phyloP scores from a whole-genome alignment of 2,113 vertebrate species.

The Dasyornis broadbenti region DNA sequence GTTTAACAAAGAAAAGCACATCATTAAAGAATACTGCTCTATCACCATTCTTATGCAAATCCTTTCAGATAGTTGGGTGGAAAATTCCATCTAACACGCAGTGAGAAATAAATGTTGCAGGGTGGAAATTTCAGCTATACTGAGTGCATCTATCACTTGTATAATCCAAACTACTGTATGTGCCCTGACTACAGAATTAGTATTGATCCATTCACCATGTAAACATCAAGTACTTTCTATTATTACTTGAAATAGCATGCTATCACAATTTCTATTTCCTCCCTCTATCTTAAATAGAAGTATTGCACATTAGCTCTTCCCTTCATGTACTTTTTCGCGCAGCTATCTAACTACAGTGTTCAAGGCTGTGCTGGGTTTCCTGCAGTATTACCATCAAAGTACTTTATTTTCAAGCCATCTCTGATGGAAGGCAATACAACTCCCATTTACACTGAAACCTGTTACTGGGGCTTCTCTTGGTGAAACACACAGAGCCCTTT shows the following conservation, averaged over 20 bases:
- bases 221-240: slow-evolving; percentile 84
- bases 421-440: slow-evolving; percentile 72
- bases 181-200: slow-evolving; percentile 80
- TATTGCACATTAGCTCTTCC: slow-evolving; percentile 78
- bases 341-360: slow-evolving; percentile 78
- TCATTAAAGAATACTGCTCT: slow-evolving; percentile 82
- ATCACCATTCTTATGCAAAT: slow-evolving; percentile 85
- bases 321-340: slow-evolving; percentile 76
- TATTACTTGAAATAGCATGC: slow-evolving; percentile 84
- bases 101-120: slow-evolving; percentile 80
- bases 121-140: slow-evolving; percentile 79
- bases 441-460: slow-evolving; percentile 72
- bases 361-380: slow-evolving; percentile 69
- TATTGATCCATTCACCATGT: slow-evolving; percentile 83
- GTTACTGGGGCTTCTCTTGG: slow-evolving; percentile 52
- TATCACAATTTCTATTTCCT: slow-evolving; percentile 85
- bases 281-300: slow-evolving; percentile 84
- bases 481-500: slow-evolving; percentile 43
- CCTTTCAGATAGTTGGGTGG: slow-evolving; percentile 78
- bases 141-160: slow-evolving; percentile 78
- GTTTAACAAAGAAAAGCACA: slow-evolving; percentile 84
- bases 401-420: slow-evolving; percentile 77
- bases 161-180: slow-evolving; percentile 82
- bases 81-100: slow-evolving; percentile 79
- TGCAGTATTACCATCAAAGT: slow-evolving; percentile 77